phyloP scores from a whole-genome alignment of 92 coral and sea anemone genomes.

The Paragorgia papillata region DNA sequence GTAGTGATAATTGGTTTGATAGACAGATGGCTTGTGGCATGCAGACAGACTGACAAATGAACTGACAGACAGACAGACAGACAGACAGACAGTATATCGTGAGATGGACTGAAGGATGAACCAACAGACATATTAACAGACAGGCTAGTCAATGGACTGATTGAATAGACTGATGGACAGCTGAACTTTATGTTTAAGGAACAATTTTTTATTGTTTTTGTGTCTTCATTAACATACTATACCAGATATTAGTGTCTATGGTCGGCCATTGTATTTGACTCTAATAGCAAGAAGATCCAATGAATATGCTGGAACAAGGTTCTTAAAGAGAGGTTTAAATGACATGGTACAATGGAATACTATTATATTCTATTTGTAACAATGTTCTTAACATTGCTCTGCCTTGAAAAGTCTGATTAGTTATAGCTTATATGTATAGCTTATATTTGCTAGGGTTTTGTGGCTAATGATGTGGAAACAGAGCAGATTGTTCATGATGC shows the following conservation, averaged over 20 bases:
- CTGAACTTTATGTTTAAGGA: no score
- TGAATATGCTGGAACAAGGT: slow-evolving; percentile 97
- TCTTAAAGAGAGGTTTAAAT: slow-evolving; percentile 94
- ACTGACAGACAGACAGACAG: slow-evolving; percentile 3
- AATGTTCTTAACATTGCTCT: not conserved
- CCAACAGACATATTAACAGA: no score
- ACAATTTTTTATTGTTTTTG: no score
- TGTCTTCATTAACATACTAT: not conserved
- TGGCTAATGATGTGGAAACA: slow-evolving; percentile 99
- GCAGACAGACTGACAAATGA: not conserved
- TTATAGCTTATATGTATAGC: not conserved
- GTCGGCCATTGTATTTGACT: slow-evolving; percentile 91
- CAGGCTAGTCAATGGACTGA: no score
- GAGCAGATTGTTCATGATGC: slow-evolving; percentile 98
- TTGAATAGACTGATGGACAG: no score
- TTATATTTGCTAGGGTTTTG: slow-evolving; percentile 68
- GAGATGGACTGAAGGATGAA: no score
- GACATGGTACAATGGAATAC: slow-evolving; percentile 66
- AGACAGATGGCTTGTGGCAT: not conserved
- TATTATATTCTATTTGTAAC: not conserved
- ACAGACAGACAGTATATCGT: no score
- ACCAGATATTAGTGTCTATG: slow-evolving; percentile 88
- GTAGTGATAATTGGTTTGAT: not conserved
- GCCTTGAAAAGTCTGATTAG: not conserved
- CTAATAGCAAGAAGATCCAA: slow-evolving; percentile 91